A percentile compares a stretch with the other conserved stretches of the same genome.
Evolutionary conservation across 2,888 invertebrate genomes (phyloP).

Genomic region (Nematopogon swammerdamellus): DNA sequence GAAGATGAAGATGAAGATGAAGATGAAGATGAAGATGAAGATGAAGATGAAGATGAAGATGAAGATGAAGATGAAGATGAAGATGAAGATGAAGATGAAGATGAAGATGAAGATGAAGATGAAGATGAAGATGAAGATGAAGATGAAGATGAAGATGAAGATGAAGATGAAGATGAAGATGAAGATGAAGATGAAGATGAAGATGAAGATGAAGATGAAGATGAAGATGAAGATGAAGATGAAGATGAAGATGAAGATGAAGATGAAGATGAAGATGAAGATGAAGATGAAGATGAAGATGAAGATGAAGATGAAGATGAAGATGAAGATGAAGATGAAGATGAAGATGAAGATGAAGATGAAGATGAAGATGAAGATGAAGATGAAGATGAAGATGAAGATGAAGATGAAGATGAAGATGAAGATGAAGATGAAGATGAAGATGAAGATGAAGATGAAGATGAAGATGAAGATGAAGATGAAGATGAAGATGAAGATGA

Average conservation of each 20-base stretch:
- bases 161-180: constrained; percentile 7
- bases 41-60: constrained; percentile 10
- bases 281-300: constrained; percentile 7
- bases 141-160: constrained; percentile 7
- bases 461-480: constrained; percentile 7
- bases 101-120: constrained; percentile 7
- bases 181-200: constrained; percentile 7
- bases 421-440: constrained; percentile 7
- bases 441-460: constrained; percentile 7
- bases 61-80: constrained; percentile 7
- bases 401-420: constrained; percentile 7
- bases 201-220: constrained; percentile 7
- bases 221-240: constrained; percentile 7
- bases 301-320: constrained; percentile 7
- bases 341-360: constrained; percentile 7
- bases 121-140: constrained; percentile 7
- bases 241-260: constrained; percentile 7
- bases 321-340: constrained; percentile 7
- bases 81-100: constrained; percentile 7
- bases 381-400: constrained; percentile 7
- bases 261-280: constrained; percentile 7
- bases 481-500: constrained; percentile 5
- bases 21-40: constrained; percentile 1
- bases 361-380: constrained; percentile 7
- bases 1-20: constrained; percentile 7